A percentile compares a stretch with the other conserved stretches of the same genome.
Conservation (phyloP, 2,888 invertebrate species). For the Schizotus pectinicornis region DNA sequence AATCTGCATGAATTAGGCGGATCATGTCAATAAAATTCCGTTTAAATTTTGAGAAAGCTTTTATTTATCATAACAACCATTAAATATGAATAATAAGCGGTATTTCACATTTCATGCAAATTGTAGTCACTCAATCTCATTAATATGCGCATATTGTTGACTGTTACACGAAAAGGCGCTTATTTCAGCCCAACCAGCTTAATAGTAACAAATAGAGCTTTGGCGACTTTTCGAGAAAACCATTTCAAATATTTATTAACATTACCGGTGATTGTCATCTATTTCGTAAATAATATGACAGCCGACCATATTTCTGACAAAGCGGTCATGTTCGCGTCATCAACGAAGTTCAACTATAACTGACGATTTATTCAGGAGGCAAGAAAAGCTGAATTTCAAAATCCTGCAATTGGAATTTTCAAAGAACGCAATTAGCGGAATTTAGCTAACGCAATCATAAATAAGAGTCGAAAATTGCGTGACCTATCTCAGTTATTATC, state of each 20-base stretch:
- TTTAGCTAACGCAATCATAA: conserved; percentile 13
- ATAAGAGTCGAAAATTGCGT: conserved; percentile 21
- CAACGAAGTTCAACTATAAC: too few relatives aligned
- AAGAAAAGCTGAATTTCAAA: too few relatives aligned
- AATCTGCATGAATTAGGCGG: conserved; percentile 12
- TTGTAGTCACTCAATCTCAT: conserved; percentile 24
- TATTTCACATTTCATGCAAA: conserved; percentile 26
- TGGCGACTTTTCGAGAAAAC: too few relatives aligned
- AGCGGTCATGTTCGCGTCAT: too few relatives aligned
- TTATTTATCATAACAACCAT: conserved; percentile 19
- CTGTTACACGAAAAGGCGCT: conserved; percentile 11
- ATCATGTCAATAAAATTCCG: conserved; percentile 17
- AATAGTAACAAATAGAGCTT: neutral
- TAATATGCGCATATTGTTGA: conserved; percentile 30
- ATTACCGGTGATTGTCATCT: too few relatives aligned
- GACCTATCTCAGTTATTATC: conserved; percentile 22
- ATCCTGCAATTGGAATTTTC: neutral
- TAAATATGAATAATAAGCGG: conserved; percentile 27
- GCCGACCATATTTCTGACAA: too few relatives aligned
- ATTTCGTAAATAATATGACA: too few relatives aligned
- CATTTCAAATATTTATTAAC: too few relatives aligned
- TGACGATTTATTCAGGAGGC: too few relatives aligned
- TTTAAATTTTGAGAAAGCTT: conserved; percentile 7
- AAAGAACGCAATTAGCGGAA: conserved; percentile 15
- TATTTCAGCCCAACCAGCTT: conserved; percentile 10